Evolutionary conservation across 2,888 invertebrate species (phyloP), one percentile per base, ranked within the genome.

Genomic region (Dugesia japonica): DNA sequence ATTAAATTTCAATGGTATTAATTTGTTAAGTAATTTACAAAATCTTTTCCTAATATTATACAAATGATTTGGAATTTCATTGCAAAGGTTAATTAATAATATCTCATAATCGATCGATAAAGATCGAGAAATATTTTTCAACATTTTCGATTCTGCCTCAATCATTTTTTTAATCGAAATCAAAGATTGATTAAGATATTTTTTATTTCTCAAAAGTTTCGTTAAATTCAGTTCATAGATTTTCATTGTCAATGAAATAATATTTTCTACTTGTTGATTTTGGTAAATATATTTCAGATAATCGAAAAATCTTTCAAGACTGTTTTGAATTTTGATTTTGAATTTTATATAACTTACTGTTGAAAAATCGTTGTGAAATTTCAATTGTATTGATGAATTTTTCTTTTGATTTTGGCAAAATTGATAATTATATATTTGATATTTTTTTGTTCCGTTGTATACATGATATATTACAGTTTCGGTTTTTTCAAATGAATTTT

Each of bases 251-350:
- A 56, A 56, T 23, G 56, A 13, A n/a, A 56, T 7, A 56, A 56
- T 56, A 7, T 23, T n/a, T 1, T 56, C 56, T 4, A 56, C 9
- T 20, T 56, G 4, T 56, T 56, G 9, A 56, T 56, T 56, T 56
- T 56, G n/a, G n/a, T 56, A 56, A 56, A 56, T n/a, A n/a, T 56
- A 56, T 20, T n/a, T n/a, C 20, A 56, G 17, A 56, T 20, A 56
- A 13, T 56, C 23, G 56, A 56, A n/a, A 23, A 56, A n/a, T 20
- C n/a, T 23, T 56, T 56, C 56, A 4, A 56, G 56, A n/a, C 56
- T n/a, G n/a, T n/a, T 56, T 56, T 56, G 56, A n/a, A 56, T 56
- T 56, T 56, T 4, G 20, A 56, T 56, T n/a, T 56, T 56, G n/a
- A 56, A 56, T 13, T n/a, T 56, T 4, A 56, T n/a, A 23, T 20